phyloP scores from a whole-genome alignment of 2,113 vertebrate genomes.

The Maccullochella peelii region DNA sequence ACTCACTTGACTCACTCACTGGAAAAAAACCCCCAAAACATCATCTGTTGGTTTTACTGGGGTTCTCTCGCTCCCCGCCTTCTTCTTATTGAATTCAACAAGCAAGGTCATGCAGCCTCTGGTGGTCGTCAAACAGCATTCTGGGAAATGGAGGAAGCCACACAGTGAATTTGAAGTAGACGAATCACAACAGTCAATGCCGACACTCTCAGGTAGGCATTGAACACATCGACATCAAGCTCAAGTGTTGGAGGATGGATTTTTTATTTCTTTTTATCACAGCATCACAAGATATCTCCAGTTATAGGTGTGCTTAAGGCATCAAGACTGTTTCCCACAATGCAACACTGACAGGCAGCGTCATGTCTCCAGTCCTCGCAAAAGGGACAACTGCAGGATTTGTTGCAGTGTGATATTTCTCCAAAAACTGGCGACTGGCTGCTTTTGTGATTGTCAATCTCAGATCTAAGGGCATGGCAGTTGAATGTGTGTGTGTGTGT shows the following conservation, averaged over 20 bases:
- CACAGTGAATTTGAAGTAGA: neutral
- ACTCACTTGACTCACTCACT: no score
- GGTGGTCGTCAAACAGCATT: neutral
- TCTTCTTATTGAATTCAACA: neutral
- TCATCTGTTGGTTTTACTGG: neutral
- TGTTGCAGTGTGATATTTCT: slow-evolving; percentile 42
- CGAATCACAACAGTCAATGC: neutral
- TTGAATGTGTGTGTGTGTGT: slow-evolving; percentile 19
- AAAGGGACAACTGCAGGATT: slow-evolving; percentile 22
- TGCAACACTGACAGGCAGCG: slow-evolving; percentile 41
- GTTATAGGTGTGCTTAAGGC: slow-evolving; percentile 13
- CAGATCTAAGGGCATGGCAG: slow-evolving; percentile 38
- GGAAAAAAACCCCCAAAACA: neutral
- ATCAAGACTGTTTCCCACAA: slow-evolving; percentile 39
- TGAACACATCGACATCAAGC: neutral
- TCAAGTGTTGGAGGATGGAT: neutral
- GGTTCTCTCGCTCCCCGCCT: neutral
- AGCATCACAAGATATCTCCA: neutral
- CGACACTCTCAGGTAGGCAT: neutral
- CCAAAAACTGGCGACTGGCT: slow-evolving; percentile 32
- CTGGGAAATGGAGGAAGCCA: slow-evolving; percentile 52
- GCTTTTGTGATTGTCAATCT: slow-evolving; percentile 50
- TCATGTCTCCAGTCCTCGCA: neutral
- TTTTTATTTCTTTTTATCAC: neutral
- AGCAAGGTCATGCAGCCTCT: slow-evolving; percentile 1